Evolutionary conservation across 2,888 invertebrate species (phyloP), one percentile per base, ranked within the genome.

Genomic region (Chrysopilus asiliformis): DNA sequence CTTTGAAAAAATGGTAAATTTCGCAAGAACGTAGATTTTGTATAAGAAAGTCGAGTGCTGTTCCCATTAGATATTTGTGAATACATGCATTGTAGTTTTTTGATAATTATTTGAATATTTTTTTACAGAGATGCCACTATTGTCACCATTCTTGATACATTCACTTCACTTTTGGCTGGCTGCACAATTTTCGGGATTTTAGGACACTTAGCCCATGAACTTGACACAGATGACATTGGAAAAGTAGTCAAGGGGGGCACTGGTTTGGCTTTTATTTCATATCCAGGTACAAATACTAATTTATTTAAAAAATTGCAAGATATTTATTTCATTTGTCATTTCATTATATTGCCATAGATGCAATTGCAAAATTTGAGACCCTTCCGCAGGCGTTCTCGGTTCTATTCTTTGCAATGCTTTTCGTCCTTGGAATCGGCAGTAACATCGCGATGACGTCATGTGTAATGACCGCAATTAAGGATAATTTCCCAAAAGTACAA

Each of bases 361-460:
- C 70, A 4, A 68, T 72, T 37, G 63, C 69, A 20, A 67, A 68
- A 46, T 70, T 72, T 43, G 58, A 65, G 15, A 56, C 53, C 9
- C 53, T 69, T 29, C 71, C 71, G 1, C 71, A 71, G 51, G 70
- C 70, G 26, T 71, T 71, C 53, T 66, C 71, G 0, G 66, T 69
- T 2, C 44, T 71, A 5, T 71, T 71, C 53, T 71, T 71, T 49
- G 50, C 69, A 1, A 71, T 71, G 71, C 50, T 71, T 33, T 69
- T 68, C 48, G 67, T 68, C 0, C 49, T 71, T 26, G 71, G 70
- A 17, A 60, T 71, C 25, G 71, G 70, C 8, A 66, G 66, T 20
- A 68, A 67, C 28, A 63, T 66, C 17, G 64, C 65, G 9, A 60
- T 68, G 57, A 61, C 63, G 2, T 65, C 66, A 4, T 64, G 63